Percentiles rank a stretch among this genome's conserved stretches.
These are phyloP conservation scores for Xestia xanthographa DNA, from an alignment of 2,888 invertebrate species.

Conservation along the genomic window DNA sequence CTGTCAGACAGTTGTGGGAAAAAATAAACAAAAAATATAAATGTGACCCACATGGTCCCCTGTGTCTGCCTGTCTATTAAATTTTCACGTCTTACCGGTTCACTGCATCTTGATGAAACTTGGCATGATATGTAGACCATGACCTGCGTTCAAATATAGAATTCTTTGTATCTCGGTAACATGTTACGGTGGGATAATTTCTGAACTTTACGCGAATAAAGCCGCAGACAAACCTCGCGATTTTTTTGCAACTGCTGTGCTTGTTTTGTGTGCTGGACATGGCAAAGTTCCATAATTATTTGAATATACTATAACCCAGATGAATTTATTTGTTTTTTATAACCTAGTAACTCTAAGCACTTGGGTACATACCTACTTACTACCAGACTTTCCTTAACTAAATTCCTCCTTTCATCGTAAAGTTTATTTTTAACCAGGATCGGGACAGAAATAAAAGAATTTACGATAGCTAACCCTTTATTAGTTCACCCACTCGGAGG, in stretches of 20 bases:
- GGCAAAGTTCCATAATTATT: background rate
- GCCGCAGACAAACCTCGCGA: background rate
- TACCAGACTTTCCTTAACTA: background rate
- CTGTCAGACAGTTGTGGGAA: too few species aligned
- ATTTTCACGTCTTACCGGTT: background rate
- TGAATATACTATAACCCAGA: too few species aligned
- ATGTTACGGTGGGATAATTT: background rate
- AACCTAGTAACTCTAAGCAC: too few species aligned
- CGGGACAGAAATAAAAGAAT: conserved; percentile 31
- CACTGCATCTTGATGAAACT: background rate
- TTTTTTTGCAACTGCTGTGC: background rate
- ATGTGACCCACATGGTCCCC: too few species aligned
- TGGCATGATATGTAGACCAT: background rate
- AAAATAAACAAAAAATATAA: too few species aligned
- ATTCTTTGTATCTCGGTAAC: background rate
- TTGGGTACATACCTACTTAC: background rate
- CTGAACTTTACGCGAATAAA: background rate
- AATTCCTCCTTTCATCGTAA: background rate
- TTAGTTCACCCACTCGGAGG: conserved; percentile 25
- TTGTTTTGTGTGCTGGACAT: background rate
- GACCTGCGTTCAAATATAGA: background rate
- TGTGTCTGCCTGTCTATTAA: background rate
- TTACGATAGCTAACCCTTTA: conserved; percentile 33
- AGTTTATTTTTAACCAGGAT: conserved; percentile 26
- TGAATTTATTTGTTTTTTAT: too few species aligned